A percentile compares a stretch with the other conserved stretches of the same genome.
Conservation (phyloP, 2,113 vertebrate species). For the Ellobius talpinus region DNA sequence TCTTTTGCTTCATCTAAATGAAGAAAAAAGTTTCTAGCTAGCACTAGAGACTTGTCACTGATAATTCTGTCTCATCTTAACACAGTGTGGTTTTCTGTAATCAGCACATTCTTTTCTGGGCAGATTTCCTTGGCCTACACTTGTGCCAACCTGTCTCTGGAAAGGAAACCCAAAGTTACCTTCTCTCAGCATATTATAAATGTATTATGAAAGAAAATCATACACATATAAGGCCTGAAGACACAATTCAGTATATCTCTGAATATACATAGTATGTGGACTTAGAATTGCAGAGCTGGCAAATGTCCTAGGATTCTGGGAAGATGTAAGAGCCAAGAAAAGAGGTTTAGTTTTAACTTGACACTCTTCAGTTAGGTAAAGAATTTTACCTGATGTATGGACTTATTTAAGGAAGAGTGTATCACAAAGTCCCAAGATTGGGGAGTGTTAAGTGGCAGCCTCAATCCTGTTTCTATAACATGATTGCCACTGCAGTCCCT, state of each 20-base stretch:
- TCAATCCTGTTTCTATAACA: neutral
- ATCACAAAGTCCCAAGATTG: neutral
- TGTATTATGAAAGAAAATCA: neutral
- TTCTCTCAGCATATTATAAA: neutral
- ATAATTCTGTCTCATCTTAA: neutral
- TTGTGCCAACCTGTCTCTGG: neutral
- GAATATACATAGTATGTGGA: neutral
- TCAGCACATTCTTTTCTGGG: neutral
- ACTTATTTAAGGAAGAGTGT: neutral
- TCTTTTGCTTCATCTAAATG: neutral
- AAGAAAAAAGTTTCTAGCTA: neutral
- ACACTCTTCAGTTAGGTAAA: neutral
- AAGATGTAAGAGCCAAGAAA: neutral
- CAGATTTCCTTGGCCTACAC: neutral
- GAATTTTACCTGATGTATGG: accelerated
- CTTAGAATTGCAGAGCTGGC: neutral
- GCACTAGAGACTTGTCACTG: neutral
- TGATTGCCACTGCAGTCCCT: neutral
- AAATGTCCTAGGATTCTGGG: neutral
- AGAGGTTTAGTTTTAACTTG: neutral
- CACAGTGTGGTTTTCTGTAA: neutral
- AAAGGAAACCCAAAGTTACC: neutral
- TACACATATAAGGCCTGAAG: neutral
- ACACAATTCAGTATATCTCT: neutral
- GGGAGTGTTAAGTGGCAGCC: neutral